These are phyloP conservation scores for Sarotherodon lohbergeri DNA, from an alignment of 2,113 vertebrate species.

Conservation along the genomic window DNA sequence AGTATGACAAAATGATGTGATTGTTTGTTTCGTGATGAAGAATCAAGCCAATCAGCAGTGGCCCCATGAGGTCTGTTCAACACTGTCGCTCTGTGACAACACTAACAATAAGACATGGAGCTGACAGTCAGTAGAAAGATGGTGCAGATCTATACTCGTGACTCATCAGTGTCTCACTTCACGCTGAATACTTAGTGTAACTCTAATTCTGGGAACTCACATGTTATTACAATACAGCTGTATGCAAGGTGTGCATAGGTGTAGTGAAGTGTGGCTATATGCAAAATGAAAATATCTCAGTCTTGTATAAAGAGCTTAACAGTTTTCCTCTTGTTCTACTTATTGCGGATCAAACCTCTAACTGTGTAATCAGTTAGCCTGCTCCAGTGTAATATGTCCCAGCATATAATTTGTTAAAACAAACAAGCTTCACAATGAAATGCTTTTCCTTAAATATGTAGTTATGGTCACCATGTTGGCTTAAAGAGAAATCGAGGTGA, in stretches of 20 bases:
- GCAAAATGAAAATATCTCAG: background rate
- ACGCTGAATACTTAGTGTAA: background rate
- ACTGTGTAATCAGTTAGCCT: background rate
- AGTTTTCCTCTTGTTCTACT: background rate
- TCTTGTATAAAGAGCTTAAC: background rate
- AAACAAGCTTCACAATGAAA: background rate
- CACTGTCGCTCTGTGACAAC: background rate
- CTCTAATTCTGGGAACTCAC: background rate
- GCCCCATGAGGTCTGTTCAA: background rate
- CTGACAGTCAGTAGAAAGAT: background rate
- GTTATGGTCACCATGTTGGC: accelerated
- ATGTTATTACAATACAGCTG: background rate
- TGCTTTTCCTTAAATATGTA: background rate
- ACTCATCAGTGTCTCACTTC: background rate
- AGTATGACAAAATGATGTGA: background rate
- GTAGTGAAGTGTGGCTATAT: background rate
- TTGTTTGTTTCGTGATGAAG: background rate
- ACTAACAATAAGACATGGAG: background rate
- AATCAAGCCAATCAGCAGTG: background rate
- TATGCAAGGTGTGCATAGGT: background rate
- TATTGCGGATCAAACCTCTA: background rate
- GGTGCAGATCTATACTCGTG: background rate
- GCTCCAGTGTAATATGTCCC: background rate
- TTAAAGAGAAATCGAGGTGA: accelerated
- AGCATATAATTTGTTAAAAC: background rate